Base-by-base conservation (phyloP, 2,113 vertebrate genomes). In the Ceyx melanurus region DNA sequence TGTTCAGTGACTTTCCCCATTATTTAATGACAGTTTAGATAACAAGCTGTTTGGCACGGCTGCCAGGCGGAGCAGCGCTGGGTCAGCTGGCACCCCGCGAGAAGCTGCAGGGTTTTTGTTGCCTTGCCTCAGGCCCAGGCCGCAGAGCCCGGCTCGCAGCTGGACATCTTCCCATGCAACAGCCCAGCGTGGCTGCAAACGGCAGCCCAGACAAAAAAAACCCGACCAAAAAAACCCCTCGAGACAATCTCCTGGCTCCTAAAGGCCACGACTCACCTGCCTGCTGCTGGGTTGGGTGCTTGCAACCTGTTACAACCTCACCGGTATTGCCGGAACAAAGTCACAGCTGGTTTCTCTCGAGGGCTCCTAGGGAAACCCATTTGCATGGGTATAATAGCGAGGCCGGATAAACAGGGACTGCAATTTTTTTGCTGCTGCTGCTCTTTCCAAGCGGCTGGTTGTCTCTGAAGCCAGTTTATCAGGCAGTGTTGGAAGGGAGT, bases 381-480 rank as follows among this genome's bases (percentile, higher is more conserved):
- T 93, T 93, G 87, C 92, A 86, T 82, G 62, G 3, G 18, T 17
- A 15, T 64, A 76, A 77, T 45, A 73, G 71, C 1, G 0, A 46
- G 90, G 94, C 86, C 0, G 79, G 91, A 56, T 91, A 76, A 90
- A 81, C 84, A 89, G 81, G 89, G 94, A 80, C 76, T 83, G 64
- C 88, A 67, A 65, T 85, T 81, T 81, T 93, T 86, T 65, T 95
- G 81, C 84, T 1, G 0, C 68, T 68, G 90, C 70, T 72, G 81
- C 64, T 78, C 56, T 78, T 94, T 86, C 75, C 54, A 73, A 82
- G 86, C 7, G 23, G 64, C 50, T 89, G 81, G 76, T 88, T 93
- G 95, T 93, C 64, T 96, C 88, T 53, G 57, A 89, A 97, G 95
- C 94, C 93, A 95, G 94, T 97, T 95, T 93, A 94, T 95, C 95